Conservation (phyloP, 2,113 vertebrate genomes). For the Clupea harengus region DNA sequence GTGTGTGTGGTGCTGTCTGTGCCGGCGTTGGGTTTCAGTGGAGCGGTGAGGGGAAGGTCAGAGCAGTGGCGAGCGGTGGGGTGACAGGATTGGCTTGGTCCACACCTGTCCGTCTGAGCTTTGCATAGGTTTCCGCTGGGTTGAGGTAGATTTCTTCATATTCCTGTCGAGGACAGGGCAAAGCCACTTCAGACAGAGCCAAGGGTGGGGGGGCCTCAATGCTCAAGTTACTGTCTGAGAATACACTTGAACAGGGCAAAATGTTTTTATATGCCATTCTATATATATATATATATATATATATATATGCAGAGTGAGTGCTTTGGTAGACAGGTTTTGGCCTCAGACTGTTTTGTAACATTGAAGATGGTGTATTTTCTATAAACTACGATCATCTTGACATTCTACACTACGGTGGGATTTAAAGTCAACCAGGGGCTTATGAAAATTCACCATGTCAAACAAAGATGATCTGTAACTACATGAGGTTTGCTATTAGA, state of each 20-base stretch:
- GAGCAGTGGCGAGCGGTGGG: not conserved
- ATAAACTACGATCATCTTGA: no score
- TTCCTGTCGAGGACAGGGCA: not conserved
- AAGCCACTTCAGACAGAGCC: not conserved
- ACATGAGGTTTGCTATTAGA: no score
- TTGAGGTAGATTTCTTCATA: conserved; percentile 12
- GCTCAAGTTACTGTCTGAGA: not conserved
- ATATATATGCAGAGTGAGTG: not conserved
- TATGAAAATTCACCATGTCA: no score
- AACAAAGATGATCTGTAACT: not conserved
- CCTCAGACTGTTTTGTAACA: no score
- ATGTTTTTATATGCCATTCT: no score
- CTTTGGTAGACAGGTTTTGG: no score
- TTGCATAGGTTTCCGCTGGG: not conserved
- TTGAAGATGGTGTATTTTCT: no score
- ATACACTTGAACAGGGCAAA: not conserved
- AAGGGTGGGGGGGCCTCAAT: not conserved
- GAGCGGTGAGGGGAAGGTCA: not conserved
- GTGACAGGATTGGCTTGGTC: conserved; percentile 9
- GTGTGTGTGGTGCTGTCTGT: not conserved
- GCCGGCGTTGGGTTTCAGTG: not conserved
- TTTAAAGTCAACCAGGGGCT: no score
- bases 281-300: not conserved
- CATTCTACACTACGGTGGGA: no score
- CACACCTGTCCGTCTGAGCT: conserved; percentile 3